Conservation (phyloP, 2,113 vertebrate species). For the Lipophrys pholis region DNA sequence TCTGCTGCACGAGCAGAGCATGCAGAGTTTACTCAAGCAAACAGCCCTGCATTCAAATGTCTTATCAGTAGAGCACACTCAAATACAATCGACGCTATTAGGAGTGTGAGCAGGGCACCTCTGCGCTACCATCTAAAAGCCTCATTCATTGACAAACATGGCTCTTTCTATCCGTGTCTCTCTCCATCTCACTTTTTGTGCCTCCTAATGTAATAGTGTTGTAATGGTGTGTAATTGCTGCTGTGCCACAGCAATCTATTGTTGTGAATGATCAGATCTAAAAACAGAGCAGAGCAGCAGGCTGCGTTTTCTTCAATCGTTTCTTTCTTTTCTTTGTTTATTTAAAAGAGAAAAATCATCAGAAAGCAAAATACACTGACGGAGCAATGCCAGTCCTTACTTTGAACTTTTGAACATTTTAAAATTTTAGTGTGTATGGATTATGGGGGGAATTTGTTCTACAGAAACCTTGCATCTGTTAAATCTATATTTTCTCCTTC, state of each 20-base stretch:
- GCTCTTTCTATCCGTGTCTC: background rate
- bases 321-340: slow-evolving; percentile 5
- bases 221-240: slow-evolving; percentile 52
- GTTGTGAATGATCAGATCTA: slow-evolving; percentile 17
- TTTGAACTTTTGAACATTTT: background rate
- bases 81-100: slow-evolving; percentile 31
- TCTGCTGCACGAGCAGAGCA: slow-evolving; percentile 2
- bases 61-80: background rate
- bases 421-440: background rate
- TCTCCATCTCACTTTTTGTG: slow-evolving; percentile 5
- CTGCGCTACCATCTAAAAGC: slow-evolving; percentile 22
- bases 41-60: slow-evolving; percentile 4
- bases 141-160: slow-evolving; percentile 42
- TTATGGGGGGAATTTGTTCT: background rate
- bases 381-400: background rate
- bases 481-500: background rate
- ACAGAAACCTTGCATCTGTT: slow-evolving; percentile 10
- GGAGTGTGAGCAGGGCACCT: slow-evolving; percentile 16
- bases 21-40: background rate
- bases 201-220: slow-evolving; percentile 46
- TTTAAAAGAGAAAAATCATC: background rate
- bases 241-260: slow-evolving; percentile 36
- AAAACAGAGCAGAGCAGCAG: slow-evolving; percentile 25
- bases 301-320: background rate
- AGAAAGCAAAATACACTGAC: slow-evolving; percentile 15